Base-by-base conservation (phyloP, 2,113 vertebrate species). In the Oryzias celebensis region DNA sequence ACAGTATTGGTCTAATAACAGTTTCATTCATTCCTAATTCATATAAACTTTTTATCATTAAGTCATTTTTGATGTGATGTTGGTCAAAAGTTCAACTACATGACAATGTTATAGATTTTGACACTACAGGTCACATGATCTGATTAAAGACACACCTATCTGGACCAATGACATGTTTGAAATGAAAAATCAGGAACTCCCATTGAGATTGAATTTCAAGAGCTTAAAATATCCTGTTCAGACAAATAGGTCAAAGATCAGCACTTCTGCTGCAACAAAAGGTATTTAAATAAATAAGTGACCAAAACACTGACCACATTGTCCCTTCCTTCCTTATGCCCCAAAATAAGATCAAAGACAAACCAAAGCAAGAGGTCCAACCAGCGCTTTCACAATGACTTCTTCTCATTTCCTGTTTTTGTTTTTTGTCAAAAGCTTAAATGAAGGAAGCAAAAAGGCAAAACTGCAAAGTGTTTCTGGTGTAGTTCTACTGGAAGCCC, bases 371-470 rank as follows among this genome's bases (percentile, higher is more conserved):
- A 20, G 41, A 28, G 41, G 36, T 65, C 48, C 28, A 68, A 57
- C 65, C 53, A 65, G 75, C 60, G 20, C 68, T 2, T 5, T 61
- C 67, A 68, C 75, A 83, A 60, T 68, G 49, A 56, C 41, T 12
- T 51, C 41, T 56, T 52, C 48, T 74, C 66, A 59, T 73, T 82
- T 85, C 85, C 85, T 79, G 69, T 68, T 85, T 82, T 80, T 76
- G 57, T 76, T 76, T 67, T 71, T 49, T 46, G n/a, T 48, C 68
- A 63, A 52, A 65, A 43, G 3, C 23, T 4, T 14, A 51, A 79
- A 65, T 14, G n/a, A 52, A 48, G 46, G n/a, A 20, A 22, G 43
- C 43, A 45, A 42, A 14, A 43, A 41, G 45, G 56, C 28, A 31
- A 17, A 53, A 60, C 71, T 16, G 58, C n/a, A 43, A 18, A 12